Evolutionary conservation across 35 echinoderm and acorn worm genomes (phyloP).

Genomic region (Strongylocentrotus purpuratus): DNA sequence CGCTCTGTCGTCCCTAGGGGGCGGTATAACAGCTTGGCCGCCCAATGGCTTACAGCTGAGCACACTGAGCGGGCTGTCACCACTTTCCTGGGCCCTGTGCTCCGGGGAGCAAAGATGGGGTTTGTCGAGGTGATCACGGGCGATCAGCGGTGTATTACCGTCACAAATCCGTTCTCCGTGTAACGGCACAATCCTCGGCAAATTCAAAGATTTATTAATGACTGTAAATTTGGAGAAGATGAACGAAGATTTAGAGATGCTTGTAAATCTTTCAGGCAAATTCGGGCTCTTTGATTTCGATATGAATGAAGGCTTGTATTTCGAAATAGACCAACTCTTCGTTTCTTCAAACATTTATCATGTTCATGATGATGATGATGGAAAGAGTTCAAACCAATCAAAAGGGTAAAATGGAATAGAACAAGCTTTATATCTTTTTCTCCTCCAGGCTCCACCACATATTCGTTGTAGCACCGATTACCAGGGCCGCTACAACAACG

Average conservation of each 20-base stretch:
- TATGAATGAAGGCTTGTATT: constrained; percentile 13
- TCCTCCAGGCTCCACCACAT: not conserved
- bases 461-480: not conserved
- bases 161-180: constrained; percentile 14
- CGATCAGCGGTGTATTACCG: constrained; percentile 29
- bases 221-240: constrained; percentile 6
- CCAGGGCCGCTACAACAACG: not conserved
- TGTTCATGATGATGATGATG: constrained; percentile 9
- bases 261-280: not conserved
- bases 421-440: not conserved
- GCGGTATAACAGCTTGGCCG: constrained; percentile 50
- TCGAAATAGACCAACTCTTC: constrained; percentile 17
- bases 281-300: constrained; percentile 9
- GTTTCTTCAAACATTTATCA: constrained; percentile 13
- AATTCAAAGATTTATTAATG: constrained; percentile 42
- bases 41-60: constrained; percentile 45
- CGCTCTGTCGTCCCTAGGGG: constrained; percentile 46
- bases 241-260: constrained; percentile 23
- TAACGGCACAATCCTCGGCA: constrained; percentile 27
- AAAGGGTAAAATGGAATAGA: not conserved
- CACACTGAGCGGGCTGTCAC: constrained; percentile 40
- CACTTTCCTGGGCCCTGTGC: not conserved
- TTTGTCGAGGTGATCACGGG: constrained; percentile 26
- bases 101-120: constrained; percentile 20
- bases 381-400: not conserved